These are phyloP conservation scores for Polypedilum pembai DNA, from an alignment of 1,140 invertebrate genomes.

Conservation along the genomic window DNA sequence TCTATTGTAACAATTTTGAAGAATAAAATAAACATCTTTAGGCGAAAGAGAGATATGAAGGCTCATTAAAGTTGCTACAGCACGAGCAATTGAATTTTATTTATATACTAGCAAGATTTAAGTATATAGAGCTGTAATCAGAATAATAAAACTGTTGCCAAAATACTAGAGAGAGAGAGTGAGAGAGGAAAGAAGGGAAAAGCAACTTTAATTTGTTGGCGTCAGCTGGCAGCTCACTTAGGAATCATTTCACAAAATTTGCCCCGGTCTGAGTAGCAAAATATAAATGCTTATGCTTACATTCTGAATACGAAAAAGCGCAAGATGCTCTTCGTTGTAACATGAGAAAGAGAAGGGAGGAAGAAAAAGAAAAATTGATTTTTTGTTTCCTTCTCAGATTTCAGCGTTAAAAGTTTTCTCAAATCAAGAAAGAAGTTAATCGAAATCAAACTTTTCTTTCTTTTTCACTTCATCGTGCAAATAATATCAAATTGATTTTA, in stretches of 20 bases:
- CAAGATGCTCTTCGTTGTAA: not conserved
- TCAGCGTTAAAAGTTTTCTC: not conserved
- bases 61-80: not conserved
- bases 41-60: not conserved
- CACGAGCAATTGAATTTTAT: not conserved
- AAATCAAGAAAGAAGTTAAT: not conserved
- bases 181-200: not conserved
- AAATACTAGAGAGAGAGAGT: too few species aligned
- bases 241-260: not conserved
- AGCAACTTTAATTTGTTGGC: constrained; percentile 26
- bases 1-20: not conserved
- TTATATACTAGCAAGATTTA: not conserved
- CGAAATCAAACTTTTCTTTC: not conserved
- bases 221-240: constrained; percentile 27
- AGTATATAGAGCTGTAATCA: constrained; percentile 21
- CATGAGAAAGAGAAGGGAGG: not conserved
- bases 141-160: constrained; percentile 15
- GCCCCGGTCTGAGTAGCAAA: not conserved
- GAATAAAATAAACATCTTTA: not conserved
- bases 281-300: constrained; percentile 5
- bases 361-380: constrained; percentile 26
- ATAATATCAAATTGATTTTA: constrained; percentile 24
- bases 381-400: not conserved
- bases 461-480: constrained; percentile 22
- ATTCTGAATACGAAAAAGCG: not conserved